A percentile compares a stretch with the other conserved stretches of the same genome.
Evolutionary conservation across 2,888 invertebrate genomes (phyloP).

Genomic region (Eugnorisma glareosa): DNA sequence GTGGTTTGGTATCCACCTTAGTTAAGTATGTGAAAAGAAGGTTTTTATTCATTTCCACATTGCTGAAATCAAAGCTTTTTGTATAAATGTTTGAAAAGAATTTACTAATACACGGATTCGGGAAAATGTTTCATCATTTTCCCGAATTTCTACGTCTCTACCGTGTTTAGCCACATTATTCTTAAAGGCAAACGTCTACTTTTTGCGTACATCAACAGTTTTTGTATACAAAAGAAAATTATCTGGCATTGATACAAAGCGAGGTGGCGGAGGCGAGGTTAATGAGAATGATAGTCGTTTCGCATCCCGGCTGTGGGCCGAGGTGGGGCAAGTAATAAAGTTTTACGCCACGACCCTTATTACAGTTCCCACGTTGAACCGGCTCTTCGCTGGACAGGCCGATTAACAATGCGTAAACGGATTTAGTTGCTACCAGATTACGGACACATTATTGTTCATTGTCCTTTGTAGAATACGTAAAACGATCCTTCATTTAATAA

Average conservation of each 20-base stretch:
- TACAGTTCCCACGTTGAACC: slow-evolving; percentile 79
- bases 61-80: background rate
- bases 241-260: slow-evolving; percentile 80
- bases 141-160: background rate
- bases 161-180: slow-evolving; percentile 9
- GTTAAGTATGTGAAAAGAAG: background rate
- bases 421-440: slow-evolving; percentile 76
- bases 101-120: background rate
- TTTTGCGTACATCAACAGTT: slow-evolving; percentile 57
- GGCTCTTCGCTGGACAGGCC: slow-evolving; percentile 78
- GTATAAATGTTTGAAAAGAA: background rate
- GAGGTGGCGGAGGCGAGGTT: slow-evolving; percentile 81
- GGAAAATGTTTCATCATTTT: slow-evolving; percentile 2
- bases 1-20: background rate
- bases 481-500: slow-evolving; percentile 36
- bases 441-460: slow-evolving; percentile 54
- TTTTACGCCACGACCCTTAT: slow-evolving; percentile 85
- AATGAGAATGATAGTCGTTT: slow-evolving; percentile 87
- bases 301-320: slow-evolving; percentile 80
- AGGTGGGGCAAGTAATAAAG: slow-evolving; percentile 84
- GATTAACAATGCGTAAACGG: slow-evolving; percentile 86
- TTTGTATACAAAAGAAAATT: slow-evolving; percentile 74
- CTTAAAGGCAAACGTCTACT: slow-evolving; percentile 25
- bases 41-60: background rate
- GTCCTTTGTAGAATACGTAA: slow-evolving; percentile 29